phyloP scores from a whole-genome alignment of 2,888 invertebrate species.

The Halictus ligatus region DNA sequence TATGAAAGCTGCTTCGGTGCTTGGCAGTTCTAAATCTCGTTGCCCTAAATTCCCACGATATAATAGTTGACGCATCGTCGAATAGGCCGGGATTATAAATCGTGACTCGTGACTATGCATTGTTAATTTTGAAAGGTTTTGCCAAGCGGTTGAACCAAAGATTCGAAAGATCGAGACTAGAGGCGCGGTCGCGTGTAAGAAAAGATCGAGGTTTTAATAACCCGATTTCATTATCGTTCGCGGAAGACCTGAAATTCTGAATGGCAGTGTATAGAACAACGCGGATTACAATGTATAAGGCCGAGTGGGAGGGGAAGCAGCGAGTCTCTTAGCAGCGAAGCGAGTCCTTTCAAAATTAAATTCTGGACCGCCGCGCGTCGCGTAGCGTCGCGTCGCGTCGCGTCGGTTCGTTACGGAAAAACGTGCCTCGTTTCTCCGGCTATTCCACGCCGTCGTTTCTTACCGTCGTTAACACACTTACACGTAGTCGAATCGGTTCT shows the following conservation, averaged over 20 bases:
- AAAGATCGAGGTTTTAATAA: background rate
- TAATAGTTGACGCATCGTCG: no score
- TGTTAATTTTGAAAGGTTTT: no score
- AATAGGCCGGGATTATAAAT: no score
- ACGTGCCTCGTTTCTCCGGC: slow-evolving; percentile 53
- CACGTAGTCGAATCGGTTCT: slow-evolving; percentile 45
- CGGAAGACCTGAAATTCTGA: background rate
- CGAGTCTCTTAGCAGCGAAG: slow-evolving; percentile 36
- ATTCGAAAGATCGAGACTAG: background rate
- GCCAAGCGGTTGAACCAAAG: background rate
- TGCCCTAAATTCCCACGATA: no score
- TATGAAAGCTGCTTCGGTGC: no score
- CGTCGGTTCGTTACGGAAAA: slow-evolving; percentile 60
- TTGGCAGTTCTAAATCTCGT: no score
- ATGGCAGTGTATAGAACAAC: slow-evolving; percentile 19
- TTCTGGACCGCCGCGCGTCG: slow-evolving; percentile 35
- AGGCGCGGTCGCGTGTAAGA: background rate
- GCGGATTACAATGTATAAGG: slow-evolving; percentile 55
- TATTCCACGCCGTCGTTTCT: slow-evolving; percentile 34
- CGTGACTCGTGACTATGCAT: no score
- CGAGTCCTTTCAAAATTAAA: slow-evolving; percentile 50
- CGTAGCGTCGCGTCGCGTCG: no score
- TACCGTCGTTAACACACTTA: slow-evolving; percentile 52
- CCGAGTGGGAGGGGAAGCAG: slow-evolving; percentile 6
- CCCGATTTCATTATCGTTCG: background rate